These are phyloP conservation scores for Australoheros scitulus DNA, from an alignment of 2,113 vertebrate genomes.

Conservation along the genomic window DNA sequence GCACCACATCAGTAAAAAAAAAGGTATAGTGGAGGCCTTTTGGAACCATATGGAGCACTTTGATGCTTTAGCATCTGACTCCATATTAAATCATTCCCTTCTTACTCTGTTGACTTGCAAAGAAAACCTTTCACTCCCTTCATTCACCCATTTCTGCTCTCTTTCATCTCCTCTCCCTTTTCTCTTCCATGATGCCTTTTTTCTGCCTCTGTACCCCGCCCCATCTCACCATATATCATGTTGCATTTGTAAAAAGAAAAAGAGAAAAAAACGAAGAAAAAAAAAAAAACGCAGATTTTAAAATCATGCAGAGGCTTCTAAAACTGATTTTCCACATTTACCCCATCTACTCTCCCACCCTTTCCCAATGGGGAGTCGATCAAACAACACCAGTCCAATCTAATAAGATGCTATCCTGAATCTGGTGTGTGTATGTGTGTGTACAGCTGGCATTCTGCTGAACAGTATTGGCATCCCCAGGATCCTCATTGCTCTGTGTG, in stretches of 20 bases:
- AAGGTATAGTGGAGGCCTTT: background rate
- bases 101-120: background rate
- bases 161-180: background rate
- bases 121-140: background rate
- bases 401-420: constrained; percentile 36
- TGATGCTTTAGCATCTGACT: background rate
- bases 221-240: background rate
- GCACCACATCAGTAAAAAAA: background rate
- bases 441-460: constrained; percentile 1
- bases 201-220: background rate
- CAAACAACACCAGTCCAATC: constrained; percentile 33
- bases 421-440: background rate
- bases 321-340: constrained; percentile 27
- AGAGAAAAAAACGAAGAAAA: background rate
- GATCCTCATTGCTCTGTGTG: constrained; percentile 10
- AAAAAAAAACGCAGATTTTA: background rate
- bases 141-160: background rate
- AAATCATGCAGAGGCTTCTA: constrained; percentile 3
- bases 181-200: background rate
- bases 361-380: constrained; percentile 15
- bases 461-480: constrained; percentile 21
- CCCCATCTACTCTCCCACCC: background rate
- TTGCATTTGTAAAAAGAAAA: constrained; percentile 6
- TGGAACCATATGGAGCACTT: background rate
- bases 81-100: background rate